Evolutionary conservation across 2,113 vertebrate genomes (phyloP).

Genomic region (Diphyllodes magnificus): DNA sequence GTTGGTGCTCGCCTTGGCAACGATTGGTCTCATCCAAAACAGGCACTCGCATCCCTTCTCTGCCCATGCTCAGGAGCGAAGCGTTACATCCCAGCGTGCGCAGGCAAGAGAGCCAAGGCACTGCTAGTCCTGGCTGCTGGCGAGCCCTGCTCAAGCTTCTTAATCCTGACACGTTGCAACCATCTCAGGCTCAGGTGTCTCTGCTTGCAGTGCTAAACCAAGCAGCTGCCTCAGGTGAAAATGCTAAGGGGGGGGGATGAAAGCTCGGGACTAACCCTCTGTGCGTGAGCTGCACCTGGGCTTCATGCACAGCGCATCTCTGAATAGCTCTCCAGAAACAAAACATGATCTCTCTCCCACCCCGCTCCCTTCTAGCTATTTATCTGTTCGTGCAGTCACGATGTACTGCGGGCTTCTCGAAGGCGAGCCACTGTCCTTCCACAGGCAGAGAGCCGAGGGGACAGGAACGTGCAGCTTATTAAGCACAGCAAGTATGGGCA

Average conservation of each 20-base stretch:
- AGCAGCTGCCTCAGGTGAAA: neutral
- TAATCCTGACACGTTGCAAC: neutral
- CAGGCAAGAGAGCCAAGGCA: fast-evolving
- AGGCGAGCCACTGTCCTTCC: neutral
- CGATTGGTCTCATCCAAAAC: fast-evolving
- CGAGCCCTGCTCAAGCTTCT: neutral
- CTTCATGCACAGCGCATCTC: neutral
- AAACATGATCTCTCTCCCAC: neutral
- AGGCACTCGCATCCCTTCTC: neutral
- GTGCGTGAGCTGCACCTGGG: fast-evolving
- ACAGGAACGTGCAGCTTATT: fast-evolving
- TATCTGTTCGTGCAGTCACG: neutral
- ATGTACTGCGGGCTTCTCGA: neutral
- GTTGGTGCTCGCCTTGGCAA: fast-evolving
- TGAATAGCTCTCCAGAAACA: neutral
- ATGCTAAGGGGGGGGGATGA: fast-evolving
- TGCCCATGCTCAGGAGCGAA: fast-evolving
- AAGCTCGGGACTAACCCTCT: neutral
- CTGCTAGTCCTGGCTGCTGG: fast-evolving
- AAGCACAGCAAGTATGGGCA: neutral
- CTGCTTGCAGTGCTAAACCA: neutral
- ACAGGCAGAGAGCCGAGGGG: neutral
- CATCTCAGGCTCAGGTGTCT: neutral
- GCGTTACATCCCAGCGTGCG: fast-evolving
- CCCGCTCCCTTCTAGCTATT: neutral